These are phyloP conservation scores for Rugalucina vietnamica DNA, from an alignment of 2,888 invertebrate species.

Conservation along the genomic window DNA sequence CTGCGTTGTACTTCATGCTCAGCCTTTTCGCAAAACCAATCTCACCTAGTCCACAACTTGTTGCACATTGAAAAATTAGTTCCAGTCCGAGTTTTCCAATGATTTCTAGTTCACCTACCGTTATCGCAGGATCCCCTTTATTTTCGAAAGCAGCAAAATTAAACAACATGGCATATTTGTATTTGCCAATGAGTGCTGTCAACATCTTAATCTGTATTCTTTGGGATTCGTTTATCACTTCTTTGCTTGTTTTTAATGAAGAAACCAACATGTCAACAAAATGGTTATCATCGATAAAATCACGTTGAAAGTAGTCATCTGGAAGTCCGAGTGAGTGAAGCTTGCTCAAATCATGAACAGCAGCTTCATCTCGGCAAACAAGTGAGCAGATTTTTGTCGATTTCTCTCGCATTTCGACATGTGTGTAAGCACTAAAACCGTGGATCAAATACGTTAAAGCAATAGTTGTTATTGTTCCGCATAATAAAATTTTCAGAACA, in stretches of 20 bases:
- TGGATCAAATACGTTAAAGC: too few species aligned
- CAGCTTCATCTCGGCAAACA: too few species aligned
- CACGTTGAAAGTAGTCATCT: neutral
- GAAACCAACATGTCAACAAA: slow-evolving; percentile 28
- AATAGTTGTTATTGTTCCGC: too few species aligned
- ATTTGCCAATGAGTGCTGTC: slow-evolving; percentile 24
- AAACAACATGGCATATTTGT: slow-evolving; percentile 56
- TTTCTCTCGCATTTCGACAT: too few species aligned
- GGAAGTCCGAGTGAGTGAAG: too few species aligned
- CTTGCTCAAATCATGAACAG: too few species aligned
- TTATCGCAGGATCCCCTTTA: slow-evolving; percentile 64
- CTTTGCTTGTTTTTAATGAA: slow-evolving; percentile 24
- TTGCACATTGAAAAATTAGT: slow-evolving; percentile 23
- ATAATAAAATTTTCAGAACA: too few species aligned
- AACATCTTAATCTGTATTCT: slow-evolving; percentile 52
- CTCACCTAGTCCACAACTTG: neutral
- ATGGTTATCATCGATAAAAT: neutral
- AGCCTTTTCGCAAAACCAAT: slow-evolving; percentile 13
- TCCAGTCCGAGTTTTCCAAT: slow-evolving; percentile 35
- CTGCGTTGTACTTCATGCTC: neutral
- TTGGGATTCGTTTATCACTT: slow-evolving; percentile 52
- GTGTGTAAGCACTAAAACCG: too few species aligned
- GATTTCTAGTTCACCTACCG: slow-evolving; percentile 49
- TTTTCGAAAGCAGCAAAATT: slow-evolving; percentile 57
- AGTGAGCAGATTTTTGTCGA: too few species aligned